Evolutionary conservation across 2,888 invertebrate species (phyloP), one percentile per base, ranked within the genome.

Genomic region (Acrobasis consociella): DNA sequence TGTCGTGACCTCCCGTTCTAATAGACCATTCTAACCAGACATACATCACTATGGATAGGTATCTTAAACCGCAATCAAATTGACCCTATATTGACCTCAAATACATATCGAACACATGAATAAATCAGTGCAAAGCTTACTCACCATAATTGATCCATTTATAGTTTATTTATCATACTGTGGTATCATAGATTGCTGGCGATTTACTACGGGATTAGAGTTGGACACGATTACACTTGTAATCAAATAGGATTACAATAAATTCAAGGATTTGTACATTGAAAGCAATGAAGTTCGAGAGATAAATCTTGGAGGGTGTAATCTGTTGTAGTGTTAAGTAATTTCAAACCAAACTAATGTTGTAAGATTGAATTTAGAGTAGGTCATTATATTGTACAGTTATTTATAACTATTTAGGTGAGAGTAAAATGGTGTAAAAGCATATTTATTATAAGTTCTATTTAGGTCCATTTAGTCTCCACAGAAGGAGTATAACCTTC

Each of bases 171-270:
- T 37, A 53, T 13, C 37, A n/a, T 31, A 15, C 15, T 53, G 10
- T 1, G 31, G n/a, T 53, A 53, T 53, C 31, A 37, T 5, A 37
- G n/a, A 37, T 31, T 3, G 37, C 13, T 39, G 55, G 55, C 13
- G 38, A 55, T 55, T 55, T 56, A 56, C 53, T 53, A 7, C 10
- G 17, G 42, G 56, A 56, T 56, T 56, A 56, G 16, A 15, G 3
- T 16, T 42, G 42, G 42, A 56, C 56, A 39, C 16, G 9, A 56
- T 56, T 11, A 22, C 22, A 51, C 51, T 31, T 13, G 22, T 16
- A 13, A 13, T 42, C 15, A 15, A n/a, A 10, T 11, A 5, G 56
- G 42, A 56, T 56, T 56, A 56, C 8, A 42, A 56, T 56, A 56
- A 16, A 56, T 56, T 56, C 11, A 17, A 39, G 17, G 42, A 56